phyloP scores from a whole-genome alignment of 2,888 invertebrate genomes.

The Autographa gamma region DNA sequence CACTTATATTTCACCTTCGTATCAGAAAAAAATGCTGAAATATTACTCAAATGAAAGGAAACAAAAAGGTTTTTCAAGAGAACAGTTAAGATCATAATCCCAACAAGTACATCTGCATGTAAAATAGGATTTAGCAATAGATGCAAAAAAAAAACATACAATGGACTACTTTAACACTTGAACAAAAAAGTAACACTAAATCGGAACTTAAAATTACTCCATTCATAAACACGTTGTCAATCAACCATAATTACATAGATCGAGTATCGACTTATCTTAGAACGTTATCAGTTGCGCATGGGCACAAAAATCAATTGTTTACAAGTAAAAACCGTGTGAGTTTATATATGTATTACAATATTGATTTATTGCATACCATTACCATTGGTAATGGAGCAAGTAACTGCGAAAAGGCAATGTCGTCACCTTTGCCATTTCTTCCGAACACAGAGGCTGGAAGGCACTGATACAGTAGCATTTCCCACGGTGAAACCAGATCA shows the following conservation, averaged over 20 bases:
- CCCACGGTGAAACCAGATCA: slow-evolving; percentile 60
- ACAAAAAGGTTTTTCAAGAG: too few species aligned
- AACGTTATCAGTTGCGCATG: slow-evolving; percentile 63
- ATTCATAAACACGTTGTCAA: slow-evolving; percentile 6
- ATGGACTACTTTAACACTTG: background rate
- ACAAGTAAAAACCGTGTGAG: slow-evolving; percentile 77
- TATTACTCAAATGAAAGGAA: too few species aligned
- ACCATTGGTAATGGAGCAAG: slow-evolving; percentile 60
- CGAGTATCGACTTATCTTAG: slow-evolving; percentile 30
- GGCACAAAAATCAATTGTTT: slow-evolving; percentile 59
- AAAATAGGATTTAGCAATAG: background rate
- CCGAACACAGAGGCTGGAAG: slow-evolving; percentile 54
- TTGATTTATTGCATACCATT: slow-evolving; percentile 67
- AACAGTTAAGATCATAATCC: too few species aligned
- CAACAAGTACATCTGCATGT: background rate
- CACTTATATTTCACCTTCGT: too few species aligned
- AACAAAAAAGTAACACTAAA: background rate
- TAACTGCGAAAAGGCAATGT: slow-evolving; percentile 62
- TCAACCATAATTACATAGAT: slow-evolving; percentile 23
- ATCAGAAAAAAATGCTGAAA: too few species aligned
- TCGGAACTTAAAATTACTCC: slow-evolving; percentile 9
- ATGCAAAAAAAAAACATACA: background rate
- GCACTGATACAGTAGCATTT: slow-evolving; percentile 57
- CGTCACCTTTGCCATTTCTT: slow-evolving; percentile 66
- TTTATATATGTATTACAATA: slow-evolving; percentile 57